Conservation (phyloP, 2,888 invertebrate genomes). For the Fissipunctia ypsillon region DNA sequence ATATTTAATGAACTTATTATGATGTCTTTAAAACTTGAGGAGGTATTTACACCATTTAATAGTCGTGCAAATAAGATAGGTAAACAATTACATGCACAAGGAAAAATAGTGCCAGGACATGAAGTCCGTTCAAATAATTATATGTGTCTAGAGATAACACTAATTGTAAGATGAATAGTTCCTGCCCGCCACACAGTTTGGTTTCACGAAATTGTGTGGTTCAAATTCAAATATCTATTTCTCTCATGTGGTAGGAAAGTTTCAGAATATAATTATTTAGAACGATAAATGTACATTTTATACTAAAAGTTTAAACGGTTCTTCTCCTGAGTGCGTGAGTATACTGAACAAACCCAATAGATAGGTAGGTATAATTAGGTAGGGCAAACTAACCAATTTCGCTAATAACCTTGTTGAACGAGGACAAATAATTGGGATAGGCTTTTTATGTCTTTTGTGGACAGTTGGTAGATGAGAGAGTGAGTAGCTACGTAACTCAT, state of each 20-base stretch:
- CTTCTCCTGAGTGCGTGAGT: background rate
- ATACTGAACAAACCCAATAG: background rate
- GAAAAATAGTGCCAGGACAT: too few species aligned
- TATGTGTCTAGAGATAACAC: background rate
- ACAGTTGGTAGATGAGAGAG: background rate
- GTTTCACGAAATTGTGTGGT: too few species aligned
- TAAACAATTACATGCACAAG: conserved; percentile 2
- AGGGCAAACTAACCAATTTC: background rate
- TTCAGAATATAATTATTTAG: too few species aligned
- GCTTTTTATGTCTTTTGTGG: background rate
- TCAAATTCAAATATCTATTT: too few species aligned
- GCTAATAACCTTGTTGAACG: background rate
- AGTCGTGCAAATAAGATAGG: background rate
- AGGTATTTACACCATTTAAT: background rate
- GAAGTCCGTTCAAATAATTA: background rate
- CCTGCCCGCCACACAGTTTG: too few species aligned
- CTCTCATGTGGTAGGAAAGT: too few species aligned
- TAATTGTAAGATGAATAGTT: background rate
- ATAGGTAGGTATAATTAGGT: background rate
- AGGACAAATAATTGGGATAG: background rate
- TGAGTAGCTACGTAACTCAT: too few species aligned
- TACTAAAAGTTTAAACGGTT: background rate
- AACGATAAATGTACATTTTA: background rate
- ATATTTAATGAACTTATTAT: conserved; percentile 5
- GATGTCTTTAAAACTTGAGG: conserved; percentile 7